These are phyloP conservation scores for Sebastes cheni DNA, from an alignment of 2,797 vertebrate species.

Conservation along the genomic window DNA sequence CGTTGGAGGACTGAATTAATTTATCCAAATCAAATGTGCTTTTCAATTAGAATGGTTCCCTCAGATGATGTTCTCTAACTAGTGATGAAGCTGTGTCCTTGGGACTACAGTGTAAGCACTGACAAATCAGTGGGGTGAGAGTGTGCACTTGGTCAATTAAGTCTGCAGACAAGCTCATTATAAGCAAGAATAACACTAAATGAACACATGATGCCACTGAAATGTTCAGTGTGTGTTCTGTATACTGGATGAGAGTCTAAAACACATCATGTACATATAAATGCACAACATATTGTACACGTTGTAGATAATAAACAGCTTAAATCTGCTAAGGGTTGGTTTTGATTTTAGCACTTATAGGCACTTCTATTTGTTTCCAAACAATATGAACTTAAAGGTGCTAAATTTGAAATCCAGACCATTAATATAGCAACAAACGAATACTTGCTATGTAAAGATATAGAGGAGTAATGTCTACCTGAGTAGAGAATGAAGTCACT, in stretches of 20 bases:
- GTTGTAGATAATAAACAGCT: neutral
- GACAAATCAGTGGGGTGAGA: constrained; percentile 43
- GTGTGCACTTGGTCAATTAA: constrained; percentile 49
- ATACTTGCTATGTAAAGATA: too few species aligned
- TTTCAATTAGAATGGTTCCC: constrained; percentile 31
- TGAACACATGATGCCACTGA: neutral
- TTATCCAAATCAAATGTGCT: constrained; percentile 18
- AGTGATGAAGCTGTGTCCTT: constrained; percentile 9
- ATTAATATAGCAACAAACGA: neutral
- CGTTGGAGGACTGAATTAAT: constrained; percentile 16
- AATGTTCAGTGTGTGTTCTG: neutral
- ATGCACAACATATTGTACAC: neutral
- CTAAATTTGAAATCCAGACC: neutral
- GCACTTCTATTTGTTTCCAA: neutral
- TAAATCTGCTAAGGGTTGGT: neutral
- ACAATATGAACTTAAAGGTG: neutral
- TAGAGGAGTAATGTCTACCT: too few species aligned
- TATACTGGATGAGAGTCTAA: neutral
- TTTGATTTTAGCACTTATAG: neutral
- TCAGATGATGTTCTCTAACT: constrained; percentile 36
- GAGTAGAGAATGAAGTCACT: too few species aligned
- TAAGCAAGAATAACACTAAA: constrained; percentile 13
- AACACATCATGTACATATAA: neutral
- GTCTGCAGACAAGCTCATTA: constrained; percentile 45
- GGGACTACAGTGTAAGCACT: constrained; percentile 26